Base-by-base conservation (phyloP, 2,888 invertebrate species). In the Auanema sp. region DNA sequence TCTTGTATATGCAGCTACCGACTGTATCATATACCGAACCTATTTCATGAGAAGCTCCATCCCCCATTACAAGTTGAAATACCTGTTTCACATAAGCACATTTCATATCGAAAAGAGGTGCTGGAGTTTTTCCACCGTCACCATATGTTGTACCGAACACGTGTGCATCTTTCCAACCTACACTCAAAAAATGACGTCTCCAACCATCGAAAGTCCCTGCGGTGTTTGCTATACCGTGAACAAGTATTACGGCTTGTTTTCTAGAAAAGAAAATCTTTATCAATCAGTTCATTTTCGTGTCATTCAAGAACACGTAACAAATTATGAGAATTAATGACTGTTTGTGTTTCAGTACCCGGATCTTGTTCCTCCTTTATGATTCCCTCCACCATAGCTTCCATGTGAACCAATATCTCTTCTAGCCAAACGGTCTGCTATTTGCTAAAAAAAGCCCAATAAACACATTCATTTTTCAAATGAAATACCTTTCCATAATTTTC, bases 111-210 rank as follows among this genome's bases (percentile, higher is more conserved):
- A 81, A 79, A 63, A 80, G 58, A 12, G 79, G 69, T 43, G 72
- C 69, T 23, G 68, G 61, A 12, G 81, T 81, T 52, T 75, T 74
- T 23, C 81, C 81, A 12, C 73, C 77, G 62, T 81, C 81, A 10
- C 81, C 81, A 56, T 80, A 81, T 0, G 81, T 81, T 23, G 81
- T 81, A 8, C 69, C 81, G 63, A 76, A 80, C 16, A 80, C 74
- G 51, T 78, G 41, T 56, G 69, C 69, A 12, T 69, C 68, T n/a
- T 33, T 52, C 72, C 72, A 72, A n/a, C 72, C 72, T 16, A 64
- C 60, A 21, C 66, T 66, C 33, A 68, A 24, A 25, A 72, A 55
- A 57, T 72, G 72, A 11, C 61, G 33, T 4, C 72, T 64, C 40
- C 70, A 69, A n/a, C 66, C 66, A 25, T 52, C 41, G 47, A 72